Base-by-base conservation (phyloP, 2,888 invertebrate species). In the Drosophila nr. perissopoda region DNA sequence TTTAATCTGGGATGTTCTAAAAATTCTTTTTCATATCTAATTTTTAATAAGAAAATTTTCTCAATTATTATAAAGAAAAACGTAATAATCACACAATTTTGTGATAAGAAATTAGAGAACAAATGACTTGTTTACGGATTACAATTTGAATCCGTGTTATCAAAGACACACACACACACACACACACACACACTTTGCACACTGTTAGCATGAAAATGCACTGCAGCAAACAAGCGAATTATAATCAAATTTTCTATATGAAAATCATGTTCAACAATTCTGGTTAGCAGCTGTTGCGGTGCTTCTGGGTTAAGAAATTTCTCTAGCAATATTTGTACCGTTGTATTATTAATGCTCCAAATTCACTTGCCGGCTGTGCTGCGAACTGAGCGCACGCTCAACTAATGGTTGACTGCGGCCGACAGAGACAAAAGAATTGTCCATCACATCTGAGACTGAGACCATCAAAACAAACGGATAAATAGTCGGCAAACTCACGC, bases 341-440 rank as follows among this genome's bases (percentile, higher is more conserved):
- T 70, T 58, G 42, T 33, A 11, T 68, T 45, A 25, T 80, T 77
- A 70, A 63, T 81, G 78, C 81, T 78, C 68, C 65, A 81, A 76
- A 63, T 76, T 40, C 21, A 57, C 49, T 68, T 72, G 81, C 81
- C 78, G 81, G 73, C 64, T 72, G 57, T 34, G 38, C 33, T 60
- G 52, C 54, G 45, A 62, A 45, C 45, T 45, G 52, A 65, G 62
- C 59, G 61, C 61, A 54, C 63, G 69, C 62, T 69, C 59, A 61
- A 40, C 59, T 40, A 66, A 53, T 62, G 63, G 25, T 45, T 45
- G 45, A 45, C 25, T 68, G 74, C 51, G 68, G 56, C 66, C 68
- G 67, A 80, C 79, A 82, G 79, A 80, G 82, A 80, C 79, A 80
- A 80, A 82, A 80, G 71, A 73, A 79, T 72, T 77, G 77, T 65